These are phyloP conservation scores for Vombatus ursinus DNA, from an alignment of 2,113 vertebrate species.

Conservation along the genomic window DNA sequence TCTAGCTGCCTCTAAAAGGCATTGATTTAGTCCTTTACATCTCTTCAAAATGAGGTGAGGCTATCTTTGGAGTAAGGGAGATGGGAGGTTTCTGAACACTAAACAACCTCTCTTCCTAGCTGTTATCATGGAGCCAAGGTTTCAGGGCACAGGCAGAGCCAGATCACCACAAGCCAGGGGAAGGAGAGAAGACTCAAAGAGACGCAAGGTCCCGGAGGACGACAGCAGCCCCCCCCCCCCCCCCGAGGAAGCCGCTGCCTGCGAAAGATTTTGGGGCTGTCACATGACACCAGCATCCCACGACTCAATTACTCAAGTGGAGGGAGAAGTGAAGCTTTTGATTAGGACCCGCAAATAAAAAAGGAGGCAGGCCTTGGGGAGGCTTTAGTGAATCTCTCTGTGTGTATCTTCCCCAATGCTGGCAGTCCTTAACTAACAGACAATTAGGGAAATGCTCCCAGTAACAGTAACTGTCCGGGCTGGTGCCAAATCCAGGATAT, in stretches of 20 bases:
- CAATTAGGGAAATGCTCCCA: neutral
- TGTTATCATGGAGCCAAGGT: neutral
- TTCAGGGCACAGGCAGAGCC: no score
- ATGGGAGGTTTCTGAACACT: neutral
- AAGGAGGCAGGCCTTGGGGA: slow-evolving; percentile 47
- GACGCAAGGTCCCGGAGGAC: neutral
- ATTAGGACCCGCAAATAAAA: slow-evolving; percentile 67
- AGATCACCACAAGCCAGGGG: neutral
- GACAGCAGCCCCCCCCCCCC: slow-evolving; percentile 51
- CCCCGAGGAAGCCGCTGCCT: slow-evolving; percentile 31
- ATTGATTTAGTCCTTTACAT: neutral
- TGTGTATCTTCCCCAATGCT: neutral
- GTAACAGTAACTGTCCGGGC: accelerated
- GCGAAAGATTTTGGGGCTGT: slow-evolving; percentile 57
- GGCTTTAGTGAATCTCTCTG: slow-evolving; percentile 51
- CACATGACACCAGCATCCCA: slow-evolving; percentile 42
- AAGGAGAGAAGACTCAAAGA: neutral
- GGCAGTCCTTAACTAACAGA: neutral
- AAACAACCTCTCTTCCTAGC: neutral
- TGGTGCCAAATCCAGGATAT: neutral
- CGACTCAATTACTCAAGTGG: slow-evolving; percentile 69
- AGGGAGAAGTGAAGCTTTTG: slow-evolving; percentile 68
- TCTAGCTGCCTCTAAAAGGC: neutral
- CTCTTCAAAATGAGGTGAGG: neutral
- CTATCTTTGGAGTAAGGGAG: neutral